These are phyloP conservation scores for Sebastes cheni DNA, from an alignment of 2,797 vertebrate species.

Conservation along the genomic window DNA sequence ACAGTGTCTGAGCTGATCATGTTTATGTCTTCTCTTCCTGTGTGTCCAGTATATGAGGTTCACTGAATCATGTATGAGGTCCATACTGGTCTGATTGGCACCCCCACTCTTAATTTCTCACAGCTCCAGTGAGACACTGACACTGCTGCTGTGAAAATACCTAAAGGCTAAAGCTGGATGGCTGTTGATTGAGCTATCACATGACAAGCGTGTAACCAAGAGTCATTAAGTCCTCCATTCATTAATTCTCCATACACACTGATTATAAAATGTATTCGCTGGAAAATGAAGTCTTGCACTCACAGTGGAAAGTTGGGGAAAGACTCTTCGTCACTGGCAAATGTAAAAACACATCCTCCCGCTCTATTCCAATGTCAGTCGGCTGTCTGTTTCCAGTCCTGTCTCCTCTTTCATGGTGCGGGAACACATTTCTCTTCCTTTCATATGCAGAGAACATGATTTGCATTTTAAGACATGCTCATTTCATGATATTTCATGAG, in stretches of 20 bases:
- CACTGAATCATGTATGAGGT: conserved; percentile 7
- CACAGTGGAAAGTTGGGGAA: neutral
- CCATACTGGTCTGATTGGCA: conserved; percentile 2
- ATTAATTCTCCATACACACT: neutral
- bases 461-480: conserved; percentile 59
- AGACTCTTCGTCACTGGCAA: neutral
- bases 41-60: neutral
- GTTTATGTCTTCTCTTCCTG: neutral
- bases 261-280: neutral
- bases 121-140: neutral
- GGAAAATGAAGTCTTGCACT: neutral
- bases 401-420: conserved; percentile 17
- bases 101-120: conserved; percentile 18
- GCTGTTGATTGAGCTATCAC: conserved; percentile 3
- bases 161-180: conserved; percentile 7
- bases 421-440: conserved; percentile 34
- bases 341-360: neutral
- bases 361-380: neutral
- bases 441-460: conserved; percentile 24
- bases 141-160: conserved; percentile 4
- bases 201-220: conserved; percentile 2
- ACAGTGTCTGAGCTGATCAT: neutral
- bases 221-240: conserved; percentile 10
- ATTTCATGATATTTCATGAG: conserved; percentile 57
- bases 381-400: conserved; percentile 16